Percentiles rank a stretch among this genome's conserved stretches.
phyloP scores from a whole-genome alignment of 1,140 invertebrate genomes.

The Rhyacophila brunnea region DNA sequence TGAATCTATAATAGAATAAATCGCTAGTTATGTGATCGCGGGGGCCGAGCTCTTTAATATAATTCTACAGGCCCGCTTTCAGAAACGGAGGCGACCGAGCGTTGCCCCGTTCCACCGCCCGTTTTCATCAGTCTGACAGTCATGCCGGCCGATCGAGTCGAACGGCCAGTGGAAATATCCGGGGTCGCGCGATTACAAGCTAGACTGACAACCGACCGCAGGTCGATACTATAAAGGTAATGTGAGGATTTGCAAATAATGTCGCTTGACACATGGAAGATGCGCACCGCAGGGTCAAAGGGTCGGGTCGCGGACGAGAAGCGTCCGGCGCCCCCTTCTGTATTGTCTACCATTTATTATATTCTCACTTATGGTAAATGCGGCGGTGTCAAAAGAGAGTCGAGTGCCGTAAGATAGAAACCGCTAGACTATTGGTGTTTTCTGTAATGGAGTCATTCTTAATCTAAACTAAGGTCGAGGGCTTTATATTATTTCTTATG shows the following conservation, averaged over 20 bases:
- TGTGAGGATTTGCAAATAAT: constrained; percentile 4
- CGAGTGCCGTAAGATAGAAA: constrained; percentile 52
- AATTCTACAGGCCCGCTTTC: too few relatives aligned
- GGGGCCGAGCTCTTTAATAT: too few relatives aligned
- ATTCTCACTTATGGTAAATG: constrained; percentile 34
- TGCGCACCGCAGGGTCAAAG: background rate
- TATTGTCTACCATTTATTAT: constrained; percentile 21
- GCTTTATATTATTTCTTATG: constrained; percentile 27
- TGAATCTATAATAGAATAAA: constrained; percentile 3
- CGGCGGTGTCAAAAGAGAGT: constrained; percentile 47
- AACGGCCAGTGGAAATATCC: too few relatives aligned
- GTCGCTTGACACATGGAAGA: constrained; percentile 8
- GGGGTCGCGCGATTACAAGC: too few relatives aligned
- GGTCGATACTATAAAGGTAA: too few relatives aligned
- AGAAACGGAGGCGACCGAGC: too few relatives aligned
- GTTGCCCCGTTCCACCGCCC: too few relatives aligned
- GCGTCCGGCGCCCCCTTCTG: constrained; percentile 12
- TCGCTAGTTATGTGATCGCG: background rate
- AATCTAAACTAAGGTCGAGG: constrained; percentile 55
- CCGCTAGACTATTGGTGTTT: constrained; percentile 57
- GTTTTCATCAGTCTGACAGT: too few relatives aligned
- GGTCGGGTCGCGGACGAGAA: background rate
- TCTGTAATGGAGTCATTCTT: constrained; percentile 52
- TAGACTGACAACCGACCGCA: too few relatives aligned
- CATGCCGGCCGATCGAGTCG: too few relatives aligned